Evolutionary conservation across 2,888 invertebrate species (phyloP), one percentile per base, ranked within the genome.

Genomic region (Cyrtodaria siliqua): DNA sequence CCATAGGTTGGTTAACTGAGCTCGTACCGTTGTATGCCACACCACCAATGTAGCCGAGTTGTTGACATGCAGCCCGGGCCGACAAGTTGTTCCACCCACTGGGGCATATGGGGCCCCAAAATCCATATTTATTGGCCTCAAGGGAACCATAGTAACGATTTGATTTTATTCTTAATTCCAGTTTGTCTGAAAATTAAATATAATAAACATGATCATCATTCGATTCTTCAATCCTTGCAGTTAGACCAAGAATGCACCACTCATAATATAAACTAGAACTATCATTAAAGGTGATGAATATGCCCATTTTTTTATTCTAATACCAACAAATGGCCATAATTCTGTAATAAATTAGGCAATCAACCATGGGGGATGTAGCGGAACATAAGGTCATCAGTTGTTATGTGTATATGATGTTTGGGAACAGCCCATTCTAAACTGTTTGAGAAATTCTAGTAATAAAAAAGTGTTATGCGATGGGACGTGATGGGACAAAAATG

Each of bases 91-190:
- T 78, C 90, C 90, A 90, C 33, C 79, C 84, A 9, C 59, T 52
- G 14, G 83, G 79, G 71, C 90, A 90, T 8, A 89, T 83, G 0
- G 87, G 96, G 8, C 96, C 96, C 96, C 96, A 96, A 47, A 95
- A 94, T 1, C 95, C 96, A 75, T 95, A 95, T 83, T 95, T 95
- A 79, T 95, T 94, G 0, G 96, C 94, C 91, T 96, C 96, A 9
- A 96, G 91, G 29, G 95, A 93, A 0, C 96, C 93, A 55, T 96
- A 94, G 62, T 88, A 88, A 26, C 79, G 75, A 20, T 69, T 72
- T 8, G 67, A 68, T 57, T 74, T 64, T 3, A 86, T 80, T 42
- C 72, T 69, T 20, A 86, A 52, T 18, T 78, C 57, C 23, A 85
- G 29, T n/a, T 57, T 76, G n/a, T 66, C 83, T 83, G 72, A 26